A percentile compares a stretch with the other conserved stretches of the same genome.
Conservation (phyloP, 2,888 invertebrate genomes). For the Tridacna gigas region DNA sequence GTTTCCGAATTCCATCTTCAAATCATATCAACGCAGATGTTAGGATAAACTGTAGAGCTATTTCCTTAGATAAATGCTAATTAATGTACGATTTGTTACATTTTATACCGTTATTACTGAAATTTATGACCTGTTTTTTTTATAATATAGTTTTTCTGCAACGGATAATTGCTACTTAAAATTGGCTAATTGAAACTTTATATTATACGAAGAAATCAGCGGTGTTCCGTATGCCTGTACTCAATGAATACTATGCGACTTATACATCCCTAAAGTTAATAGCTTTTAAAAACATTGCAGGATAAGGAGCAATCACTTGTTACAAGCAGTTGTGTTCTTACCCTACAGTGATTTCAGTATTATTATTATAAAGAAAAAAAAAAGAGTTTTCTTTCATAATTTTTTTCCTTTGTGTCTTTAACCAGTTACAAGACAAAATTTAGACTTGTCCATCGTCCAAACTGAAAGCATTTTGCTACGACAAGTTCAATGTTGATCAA, state of each 20-base stretch:
- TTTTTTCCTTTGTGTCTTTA: too few species aligned
- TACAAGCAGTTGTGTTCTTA: not conserved
- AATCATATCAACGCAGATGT: not conserved
- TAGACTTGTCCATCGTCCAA: too few species aligned
- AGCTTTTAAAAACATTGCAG: not conserved
- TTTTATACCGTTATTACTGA: slow-evolving; percentile 33
- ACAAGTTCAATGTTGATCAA: too few species aligned
- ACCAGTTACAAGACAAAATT: too few species aligned
- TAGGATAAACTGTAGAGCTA: slow-evolving; percentile 3
- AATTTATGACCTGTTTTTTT: slow-evolving; percentile 33
- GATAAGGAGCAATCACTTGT: not conserved
- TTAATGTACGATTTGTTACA: slow-evolving; percentile 43
- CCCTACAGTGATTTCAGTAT: not conserved
- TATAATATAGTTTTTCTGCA: slow-evolving; percentile 22
- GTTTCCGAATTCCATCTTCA: too few species aligned
- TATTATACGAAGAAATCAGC: slow-evolving; percentile 16
- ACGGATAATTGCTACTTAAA: not conserved
- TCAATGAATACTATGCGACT: not conserved
- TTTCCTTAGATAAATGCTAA: slow-evolving; percentile 50
- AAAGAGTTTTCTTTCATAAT: too few species aligned
- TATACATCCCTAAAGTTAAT: too few species aligned
- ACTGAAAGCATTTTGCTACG: too few species aligned
- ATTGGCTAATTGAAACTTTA: slow-evolving; percentile 22
- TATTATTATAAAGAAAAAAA: too few species aligned
- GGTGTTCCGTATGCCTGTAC: slow-evolving; percentile 5